Conservation (phyloP, 2,888 invertebrate genomes). For the Orgyia antiqua region DNA sequence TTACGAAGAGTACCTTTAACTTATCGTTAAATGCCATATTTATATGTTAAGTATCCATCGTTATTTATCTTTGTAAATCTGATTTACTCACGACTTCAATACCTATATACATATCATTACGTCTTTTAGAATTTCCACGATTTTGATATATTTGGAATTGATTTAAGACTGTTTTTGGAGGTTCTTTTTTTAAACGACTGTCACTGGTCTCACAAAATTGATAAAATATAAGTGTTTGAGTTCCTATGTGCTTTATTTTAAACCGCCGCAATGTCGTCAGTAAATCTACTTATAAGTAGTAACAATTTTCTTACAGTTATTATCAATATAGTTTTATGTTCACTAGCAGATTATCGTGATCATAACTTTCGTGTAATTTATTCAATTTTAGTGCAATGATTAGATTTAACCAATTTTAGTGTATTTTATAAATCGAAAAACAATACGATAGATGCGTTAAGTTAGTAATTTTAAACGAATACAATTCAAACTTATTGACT, state of each 20-base stretch:
- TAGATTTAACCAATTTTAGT: conserved; percentile 69
- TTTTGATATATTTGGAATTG: conserved; percentile 64
- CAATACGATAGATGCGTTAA: conserved; percentile 63
- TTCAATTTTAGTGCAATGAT: conserved; percentile 77
- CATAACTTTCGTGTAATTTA: conserved; percentile 68
- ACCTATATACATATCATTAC: conserved; percentile 55
- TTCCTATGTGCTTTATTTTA: conserved; percentile 39
- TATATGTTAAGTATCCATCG: conserved; percentile 66
- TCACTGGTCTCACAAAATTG: conserved; percentile 33
- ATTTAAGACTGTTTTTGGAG: conserved; percentile 70
- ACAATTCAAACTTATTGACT: conserved; percentile 65
- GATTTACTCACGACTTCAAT: conserved; percentile 37
- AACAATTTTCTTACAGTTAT: conserved; percentile 36
- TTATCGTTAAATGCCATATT: conserved; percentile 76
- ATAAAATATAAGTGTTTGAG: conserved; percentile 39
- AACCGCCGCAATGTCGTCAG: conserved; percentile 29
- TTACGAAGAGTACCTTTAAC: conserved; percentile 69
- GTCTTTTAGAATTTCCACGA: conserved; percentile 23
- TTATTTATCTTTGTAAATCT: conserved; percentile 50
- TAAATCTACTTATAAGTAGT: conserved; percentile 41
- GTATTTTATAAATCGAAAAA: conserved; percentile 51
- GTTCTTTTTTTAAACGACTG: conserved; percentile 42
- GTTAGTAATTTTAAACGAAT: conserved; percentile 53
- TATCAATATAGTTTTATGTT: conserved; percentile 34
- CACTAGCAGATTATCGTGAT: conserved; percentile 52